These are phyloP conservation scores for Eurosta solidaginis DNA, from an alignment of 1,140 invertebrate species.

Conservation along the genomic window DNA sequence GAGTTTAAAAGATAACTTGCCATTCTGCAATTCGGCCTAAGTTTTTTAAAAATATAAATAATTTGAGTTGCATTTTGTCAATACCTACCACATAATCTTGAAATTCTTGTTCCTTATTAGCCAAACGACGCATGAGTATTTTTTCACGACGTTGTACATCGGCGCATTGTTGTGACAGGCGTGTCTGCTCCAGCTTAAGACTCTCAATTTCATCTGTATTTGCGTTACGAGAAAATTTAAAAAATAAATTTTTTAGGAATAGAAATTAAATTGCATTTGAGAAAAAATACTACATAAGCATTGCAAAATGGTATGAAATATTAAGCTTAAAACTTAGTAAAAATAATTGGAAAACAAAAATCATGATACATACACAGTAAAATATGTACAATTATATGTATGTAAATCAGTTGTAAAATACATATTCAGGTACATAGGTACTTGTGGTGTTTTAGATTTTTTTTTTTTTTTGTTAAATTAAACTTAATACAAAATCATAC, in stretches of 20 bases:
- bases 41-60: no score
- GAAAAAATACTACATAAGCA: no score
- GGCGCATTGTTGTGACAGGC: slow-evolving; percentile 77
- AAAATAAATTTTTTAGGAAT: neutral
- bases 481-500: slow-evolving; percentile 60
- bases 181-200: slow-evolving; percentile 80
- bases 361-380: slow-evolving; percentile 12
- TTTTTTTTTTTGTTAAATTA: slow-evolving; percentile 31
- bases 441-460: slow-evolving; percentile 5
- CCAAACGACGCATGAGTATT: slow-evolving; percentile 85
- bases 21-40: no score
- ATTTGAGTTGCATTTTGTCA: neutral
- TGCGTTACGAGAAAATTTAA: slow-evolving; percentile 52
- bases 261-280: no score
- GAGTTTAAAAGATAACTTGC: no score
- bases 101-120: slow-evolving; percentile 94
- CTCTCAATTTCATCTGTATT: slow-evolving; percentile 74
- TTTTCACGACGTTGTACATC: slow-evolving; percentile 89
- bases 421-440: neutral
- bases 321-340: neutral
- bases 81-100: slow-evolving; percentile 89
- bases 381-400: slow-evolving; percentile 26
- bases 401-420: slow-evolving; percentile 25
- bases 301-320: neutral
- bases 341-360: neutral